These are phyloP conservation scores for Scaptomyza reducta DNA, from an alignment of 2,888 invertebrate genomes.

Conservation along the genomic window DNA sequence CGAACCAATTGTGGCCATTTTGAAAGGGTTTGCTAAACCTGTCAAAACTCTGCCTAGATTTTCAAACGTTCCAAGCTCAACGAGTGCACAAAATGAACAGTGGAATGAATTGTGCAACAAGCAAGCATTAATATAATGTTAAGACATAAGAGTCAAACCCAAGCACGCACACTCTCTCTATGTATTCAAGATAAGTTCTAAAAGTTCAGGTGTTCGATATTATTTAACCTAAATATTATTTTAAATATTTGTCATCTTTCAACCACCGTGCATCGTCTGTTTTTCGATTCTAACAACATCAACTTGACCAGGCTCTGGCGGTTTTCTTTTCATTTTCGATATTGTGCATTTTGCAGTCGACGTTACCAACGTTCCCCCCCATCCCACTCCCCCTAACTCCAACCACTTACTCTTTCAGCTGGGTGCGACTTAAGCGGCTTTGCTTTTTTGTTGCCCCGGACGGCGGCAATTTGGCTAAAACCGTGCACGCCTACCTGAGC, in stretches of 20 bases:
- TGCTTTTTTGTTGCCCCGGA: slow-evolving; percentile 63
- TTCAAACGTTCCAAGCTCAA: slow-evolving; percentile 38
- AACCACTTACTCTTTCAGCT: slow-evolving; percentile 30
- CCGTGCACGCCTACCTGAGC: slow-evolving; percentile 75
- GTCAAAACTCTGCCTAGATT: slow-evolving; percentile 57
- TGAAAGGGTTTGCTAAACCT: slow-evolving; percentile 38
- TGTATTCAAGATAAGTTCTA: too few species aligned
- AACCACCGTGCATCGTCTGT: slow-evolving; percentile 55
- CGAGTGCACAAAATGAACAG: slow-evolving; percentile 20
- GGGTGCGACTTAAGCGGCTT: slow-evolving; percentile 75
- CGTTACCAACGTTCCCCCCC: not conserved
- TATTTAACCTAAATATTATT: not conserved
- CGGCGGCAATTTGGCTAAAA: slow-evolving; percentile 77
- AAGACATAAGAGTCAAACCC: too few species aligned
- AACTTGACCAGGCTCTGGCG: slow-evolving; percentile 53
- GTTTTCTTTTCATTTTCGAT: slow-evolving; percentile 77
- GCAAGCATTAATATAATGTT: too few species aligned
- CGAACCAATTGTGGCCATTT: slow-evolving; percentile 65
- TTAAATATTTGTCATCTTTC: not conserved
- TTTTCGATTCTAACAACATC: slow-evolving; percentile 51
- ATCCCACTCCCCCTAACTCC: not conserved
- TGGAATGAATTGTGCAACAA: slow-evolving; percentile 1
- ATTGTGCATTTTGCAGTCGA: slow-evolving; percentile 67
- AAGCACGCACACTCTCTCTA: too few species aligned
- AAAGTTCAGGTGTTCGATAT: not conserved